Percentiles rank a stretch among this genome's conserved stretches.
Evolutionary conservation across 2,113 vertebrate genomes (phyloP).

Genomic region (Myrmecophaga tridactyla): DNA sequence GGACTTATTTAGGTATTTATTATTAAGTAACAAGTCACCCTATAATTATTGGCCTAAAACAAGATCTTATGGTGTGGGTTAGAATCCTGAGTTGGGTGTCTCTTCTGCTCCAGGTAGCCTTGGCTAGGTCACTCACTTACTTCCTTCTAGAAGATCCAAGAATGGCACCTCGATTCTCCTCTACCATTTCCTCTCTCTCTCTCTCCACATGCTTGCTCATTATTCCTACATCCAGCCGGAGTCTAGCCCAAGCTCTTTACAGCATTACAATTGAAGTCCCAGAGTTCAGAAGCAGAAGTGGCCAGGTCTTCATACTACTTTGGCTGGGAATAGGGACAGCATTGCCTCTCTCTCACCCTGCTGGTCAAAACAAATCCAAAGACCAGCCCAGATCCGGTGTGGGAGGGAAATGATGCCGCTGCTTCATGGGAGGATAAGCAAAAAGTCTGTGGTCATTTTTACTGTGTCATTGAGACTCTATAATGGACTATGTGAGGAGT

Average conservation of each 20-base stretch:
- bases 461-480: neutral
- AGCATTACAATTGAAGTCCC: neutral
- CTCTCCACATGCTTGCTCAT: neutral
- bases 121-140: neutral
- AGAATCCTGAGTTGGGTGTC: too few species aligned
- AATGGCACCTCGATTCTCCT: rapidly evolving
- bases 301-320: neutral
- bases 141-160: neutral
- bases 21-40: neutral
- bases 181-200: neutral
- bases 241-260: neutral
- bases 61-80: neutral
- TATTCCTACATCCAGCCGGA: neutral
- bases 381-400: neutral
- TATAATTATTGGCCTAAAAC: neutral
- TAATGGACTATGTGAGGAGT: neutral
- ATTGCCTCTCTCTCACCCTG: neutral
- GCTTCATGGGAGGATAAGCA: neutral
- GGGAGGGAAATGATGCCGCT: neutral
- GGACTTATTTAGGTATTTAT: neutral
- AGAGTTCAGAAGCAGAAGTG: neutral
- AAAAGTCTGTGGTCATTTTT: neutral
- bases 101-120: neutral
- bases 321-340: neutral
- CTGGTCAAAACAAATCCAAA: neutral